phyloP scores from a whole-genome alignment of 2,888 invertebrate species.

The Neoaliturus tenellus region DNA sequence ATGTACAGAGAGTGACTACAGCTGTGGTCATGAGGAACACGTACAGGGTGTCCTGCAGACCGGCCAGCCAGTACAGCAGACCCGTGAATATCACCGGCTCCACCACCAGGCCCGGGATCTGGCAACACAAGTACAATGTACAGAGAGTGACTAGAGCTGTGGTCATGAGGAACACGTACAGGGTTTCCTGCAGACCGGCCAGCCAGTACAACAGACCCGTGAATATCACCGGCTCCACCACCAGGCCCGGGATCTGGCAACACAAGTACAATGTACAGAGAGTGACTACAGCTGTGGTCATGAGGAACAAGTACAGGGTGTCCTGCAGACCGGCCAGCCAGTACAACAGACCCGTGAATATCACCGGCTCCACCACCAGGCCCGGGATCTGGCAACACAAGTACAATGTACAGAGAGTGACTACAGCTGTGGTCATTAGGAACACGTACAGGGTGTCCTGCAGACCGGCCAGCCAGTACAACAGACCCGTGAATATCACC shows the following conservation, averaged over 20 bases:
- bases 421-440: slow-evolving; percentile 80
- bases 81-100: slow-evolving; percentile 89
- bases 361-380: slow-evolving; percentile 86
- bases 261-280: slow-evolving; percentile 77
- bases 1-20: slow-evolving; percentile 83
- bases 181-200: slow-evolving; percentile 83
- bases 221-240: slow-evolving; percentile 90
- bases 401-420: slow-evolving; percentile 84
- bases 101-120: slow-evolving; percentile 90
- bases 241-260: slow-evolving; percentile 86
- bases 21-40: slow-evolving; percentile 83
- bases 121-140: slow-evolving; percentile 70
- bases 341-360: slow-evolving; percentile 90
- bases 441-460: slow-evolving; percentile 81
- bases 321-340: slow-evolving; percentile 89
- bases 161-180: slow-evolving; percentile 83
- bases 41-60: slow-evolving; percentile 80
- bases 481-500: slow-evolving; percentile 85
- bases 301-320: slow-evolving; percentile 80
- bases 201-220: slow-evolving; percentile 91
- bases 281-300: slow-evolving; percentile 82
- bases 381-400: slow-evolving; percentile 83
- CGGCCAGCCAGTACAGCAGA: slow-evolving; percentile 92
- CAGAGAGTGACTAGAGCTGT: slow-evolving; percentile 83
- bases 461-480: slow-evolving; percentile 93